Conservation (phyloP, 1,140 invertebrate genomes). For the Aethina tumida region DNA sequence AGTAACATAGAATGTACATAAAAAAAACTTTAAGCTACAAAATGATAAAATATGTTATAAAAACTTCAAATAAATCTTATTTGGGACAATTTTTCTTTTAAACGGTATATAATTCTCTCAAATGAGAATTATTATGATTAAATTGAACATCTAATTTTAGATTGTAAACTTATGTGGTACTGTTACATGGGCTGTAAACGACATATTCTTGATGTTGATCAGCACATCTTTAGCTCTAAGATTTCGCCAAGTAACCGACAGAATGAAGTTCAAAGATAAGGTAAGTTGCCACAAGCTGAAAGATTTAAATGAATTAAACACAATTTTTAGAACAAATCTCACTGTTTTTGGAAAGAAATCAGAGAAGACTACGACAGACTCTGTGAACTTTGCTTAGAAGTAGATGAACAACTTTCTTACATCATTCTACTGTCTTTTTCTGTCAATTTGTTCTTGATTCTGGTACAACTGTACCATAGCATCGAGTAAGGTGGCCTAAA, state of each 20-base stretch:
- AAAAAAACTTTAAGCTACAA: too few relatives aligned
- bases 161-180: slow-evolving; percentile 11
- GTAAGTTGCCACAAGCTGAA: slow-evolving; percentile 9
- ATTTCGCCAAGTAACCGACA: slow-evolving; percentile 20
- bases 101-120: too few relatives aligned
- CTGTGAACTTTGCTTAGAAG: slow-evolving; percentile 43
- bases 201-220: slow-evolving; percentile 24
- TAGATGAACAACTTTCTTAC: slow-evolving; percentile 45
- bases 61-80: too few relatives aligned
- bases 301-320: not conserved
- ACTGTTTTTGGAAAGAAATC: slow-evolving; percentile 42
- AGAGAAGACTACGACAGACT: slow-evolving; percentile 49
- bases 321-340: slow-evolving; percentile 26
- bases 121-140: too few relatives aligned
- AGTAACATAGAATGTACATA: too few relatives aligned
- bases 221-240: slow-evolving; percentile 19
- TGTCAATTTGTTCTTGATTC: slow-evolving; percentile 63
- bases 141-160: too few relatives aligned
- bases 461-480: slow-evolving; percentile 59
- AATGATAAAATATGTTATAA: too few relatives aligned
- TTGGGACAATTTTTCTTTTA: too few relatives aligned
- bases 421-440: slow-evolving; percentile 56
- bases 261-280: slow-evolving; percentile 7
- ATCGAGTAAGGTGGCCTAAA: slow-evolving; percentile 45
- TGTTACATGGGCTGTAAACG: slow-evolving; percentile 20